phyloP scores from a whole-genome alignment of 1,140 invertebrate genomes.

The Conus ventricosus region DNA sequence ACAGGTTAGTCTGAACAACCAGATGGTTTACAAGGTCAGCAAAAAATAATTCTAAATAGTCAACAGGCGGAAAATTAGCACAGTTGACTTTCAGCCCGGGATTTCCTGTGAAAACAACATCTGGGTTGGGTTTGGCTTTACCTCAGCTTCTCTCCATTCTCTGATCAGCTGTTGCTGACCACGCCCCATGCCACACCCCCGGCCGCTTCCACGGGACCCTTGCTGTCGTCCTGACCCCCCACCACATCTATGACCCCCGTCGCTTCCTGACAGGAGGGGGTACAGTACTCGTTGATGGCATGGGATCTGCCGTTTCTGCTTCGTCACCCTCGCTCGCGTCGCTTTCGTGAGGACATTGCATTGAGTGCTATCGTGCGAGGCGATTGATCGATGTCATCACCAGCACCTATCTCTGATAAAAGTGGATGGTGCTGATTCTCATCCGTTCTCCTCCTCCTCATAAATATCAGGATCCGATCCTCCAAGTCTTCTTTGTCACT shows the following conservation, averaged over 20 bases:
- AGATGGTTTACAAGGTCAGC: neutral
- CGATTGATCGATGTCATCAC: no score
- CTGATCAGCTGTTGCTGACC: no score
- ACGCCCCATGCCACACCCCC: neutral
- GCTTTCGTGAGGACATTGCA: neutral
- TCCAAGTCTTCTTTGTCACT: neutral
- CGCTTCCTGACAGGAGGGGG: neutral
- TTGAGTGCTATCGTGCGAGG: neutral
- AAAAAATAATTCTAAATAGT: neutral
- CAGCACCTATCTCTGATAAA: neutral
- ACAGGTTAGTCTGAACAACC: neutral
- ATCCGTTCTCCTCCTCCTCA: slow-evolving; percentile 7
- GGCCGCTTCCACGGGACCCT: neutral
- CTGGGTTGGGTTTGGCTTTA: neutral
- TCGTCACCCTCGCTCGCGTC: no score
- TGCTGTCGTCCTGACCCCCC: neutral
- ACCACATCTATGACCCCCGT: neutral
- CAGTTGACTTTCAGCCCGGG: neutral
- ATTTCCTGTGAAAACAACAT: neutral
- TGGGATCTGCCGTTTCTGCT: no score
- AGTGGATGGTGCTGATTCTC: neutral
- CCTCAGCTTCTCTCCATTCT: neutral
- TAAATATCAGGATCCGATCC: neutral
- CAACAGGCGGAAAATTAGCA: neutral
- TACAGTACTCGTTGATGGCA: neutral